These are phyloP conservation scores for Planococcus citri DNA, from an alignment of 1,140 invertebrate genomes.

Conservation along the genomic window DNA sequence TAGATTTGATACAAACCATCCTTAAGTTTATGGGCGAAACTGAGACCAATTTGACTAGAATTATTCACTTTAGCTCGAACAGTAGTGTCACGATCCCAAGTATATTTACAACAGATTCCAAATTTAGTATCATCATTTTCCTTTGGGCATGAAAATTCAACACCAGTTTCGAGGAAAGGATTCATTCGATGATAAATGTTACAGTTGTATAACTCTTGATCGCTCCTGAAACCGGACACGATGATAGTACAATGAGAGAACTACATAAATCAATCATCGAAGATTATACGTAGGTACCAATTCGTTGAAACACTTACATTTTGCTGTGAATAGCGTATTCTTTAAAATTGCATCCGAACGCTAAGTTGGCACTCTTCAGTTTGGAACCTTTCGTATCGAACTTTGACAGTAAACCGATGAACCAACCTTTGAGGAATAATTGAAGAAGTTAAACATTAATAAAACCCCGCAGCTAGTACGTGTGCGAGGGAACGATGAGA, in stretches of 20 bases:
- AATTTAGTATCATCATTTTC: slow-evolving; percentile 81
- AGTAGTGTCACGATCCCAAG: slow-evolving; percentile 67
- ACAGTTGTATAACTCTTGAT: slow-evolving; percentile 83
- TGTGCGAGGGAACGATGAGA: background rate
- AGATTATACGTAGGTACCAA: no score
- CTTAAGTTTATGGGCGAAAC: slow-evolving; percentile 84
- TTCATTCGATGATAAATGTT: slow-evolving; percentile 89
- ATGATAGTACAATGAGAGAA: background rate
- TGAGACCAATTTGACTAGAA: slow-evolving; percentile 81
- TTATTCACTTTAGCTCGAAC: slow-evolving; percentile 92
- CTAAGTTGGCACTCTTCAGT: slow-evolving; percentile 87
- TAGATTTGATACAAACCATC: slow-evolving; percentile 48
- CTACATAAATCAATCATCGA: no score
- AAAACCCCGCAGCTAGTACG: background rate
- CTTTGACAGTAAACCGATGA: slow-evolving; percentile 77
- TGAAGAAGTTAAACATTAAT: background rate
- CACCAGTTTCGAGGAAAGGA: slow-evolving; percentile 69
- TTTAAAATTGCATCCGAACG: slow-evolving; percentile 73
- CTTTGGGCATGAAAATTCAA: slow-evolving; percentile 80
- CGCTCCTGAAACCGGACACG: slow-evolving; percentile 49
- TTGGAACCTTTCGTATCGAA: slow-evolving; percentile 84
- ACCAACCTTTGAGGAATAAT: slow-evolving; percentile 51
- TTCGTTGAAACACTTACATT: slow-evolving; percentile 78
- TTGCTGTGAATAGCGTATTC: slow-evolving; percentile 87
- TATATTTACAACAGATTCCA: slow-evolving; percentile 80